Base-by-base conservation (phyloP, 2,797 vertebrate species). In the Anguilla obscura region DNA sequence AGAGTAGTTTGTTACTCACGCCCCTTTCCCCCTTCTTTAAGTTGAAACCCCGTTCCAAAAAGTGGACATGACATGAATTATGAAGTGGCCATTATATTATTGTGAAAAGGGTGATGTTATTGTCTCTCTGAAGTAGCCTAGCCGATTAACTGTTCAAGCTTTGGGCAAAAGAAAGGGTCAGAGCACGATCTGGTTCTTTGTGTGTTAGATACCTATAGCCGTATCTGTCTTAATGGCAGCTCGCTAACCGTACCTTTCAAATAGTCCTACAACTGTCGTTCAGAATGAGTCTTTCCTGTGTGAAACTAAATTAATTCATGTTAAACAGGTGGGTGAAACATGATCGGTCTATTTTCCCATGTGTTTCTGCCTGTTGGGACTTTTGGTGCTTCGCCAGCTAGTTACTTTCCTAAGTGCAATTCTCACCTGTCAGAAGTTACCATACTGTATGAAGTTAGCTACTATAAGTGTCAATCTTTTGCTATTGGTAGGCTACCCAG, bases 301-400 rank as follows among this genome's bases (percentile, higher is more conserved):
- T 40, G 33, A 76, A 76, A 76, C 74, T 36, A 76, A 76, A 76
- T 76, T 36, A 76, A 76, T 76, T 76, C 33, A 76, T 10, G 30
- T 36, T 76, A 40, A 76, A 76, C 74, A 76, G 74, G 74, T 76
- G 74, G 33, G 30, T 76, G 74, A 76, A 76, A 76, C 74, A 76
- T 40, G 74, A 76, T 71, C 10, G 74, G 10, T n/a, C 33, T 40
- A 76, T 76, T 76, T 76, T 40, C 16, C 74, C 74, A 76, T 18
- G 74, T 76, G 74, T 76, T 76, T 40, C 36, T 36, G 74, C 36
- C 74, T 76, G 30, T 76, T 76, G 74, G 33, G 30, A n/a, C 3
- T 76, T 76, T 21, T 76, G 74, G 74, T 40, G 74, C 30, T 76
- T 40, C 12, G 74, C 74, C 74, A 76, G 33, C 74, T 45, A 76